phyloP scores from a whole-genome alignment of 2,888 invertebrate species.

The Seira sanloemensis region DNA sequence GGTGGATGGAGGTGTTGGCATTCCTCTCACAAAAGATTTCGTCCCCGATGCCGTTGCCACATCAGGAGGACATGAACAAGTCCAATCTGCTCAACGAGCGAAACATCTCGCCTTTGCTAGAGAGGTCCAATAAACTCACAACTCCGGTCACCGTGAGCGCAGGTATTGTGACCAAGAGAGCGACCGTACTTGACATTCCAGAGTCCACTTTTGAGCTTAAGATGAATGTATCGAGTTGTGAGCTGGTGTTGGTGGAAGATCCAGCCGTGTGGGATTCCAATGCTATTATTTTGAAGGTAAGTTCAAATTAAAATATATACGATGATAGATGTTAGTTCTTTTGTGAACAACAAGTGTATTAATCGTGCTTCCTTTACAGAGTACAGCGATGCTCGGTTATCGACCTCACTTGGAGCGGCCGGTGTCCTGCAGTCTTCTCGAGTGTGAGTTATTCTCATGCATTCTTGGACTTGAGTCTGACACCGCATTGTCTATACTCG shows the following conservation, averaged over 20 bases:
- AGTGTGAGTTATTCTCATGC: slow-evolving; percentile 94
- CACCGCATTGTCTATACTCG: slow-evolving; percentile 95
- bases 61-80: slow-evolving; percentile 73
- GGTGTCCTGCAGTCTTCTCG: slow-evolving; percentile 90
- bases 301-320: slow-evolving; percentile 3
- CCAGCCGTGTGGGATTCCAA: slow-evolving; percentile 91
- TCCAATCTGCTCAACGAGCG: slow-evolving; percentile 74
- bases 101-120: slow-evolving; percentile 64
- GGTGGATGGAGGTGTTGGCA: slow-evolving; percentile 90
- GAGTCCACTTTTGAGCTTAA: slow-evolving; percentile 85
- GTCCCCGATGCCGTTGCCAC: slow-evolving; percentile 57
- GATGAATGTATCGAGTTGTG: slow-evolving; percentile 95
- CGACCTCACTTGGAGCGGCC: slow-evolving; percentile 84
- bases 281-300: slow-evolving; percentile 91
- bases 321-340: neutral
- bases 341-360: neutral
- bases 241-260: slow-evolving; percentile 95
- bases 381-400: slow-evolving; percentile 91
- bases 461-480: slow-evolving; percentile 93
- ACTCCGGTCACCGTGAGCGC: slow-evolving; percentile 75
- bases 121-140: slow-evolving; percentile 60
- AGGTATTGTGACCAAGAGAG: slow-evolving; percentile 76
- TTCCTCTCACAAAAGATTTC: slow-evolving; percentile 79
- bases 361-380: slow-evolving; percentile 77
- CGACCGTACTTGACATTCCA: slow-evolving; percentile 75